Percentiles rank a stretch among this genome's conserved stretches.
phyloP scores from a whole-genome alignment of 2,797 vertebrate genomes.

The Podarcis lilfordi region DNA sequence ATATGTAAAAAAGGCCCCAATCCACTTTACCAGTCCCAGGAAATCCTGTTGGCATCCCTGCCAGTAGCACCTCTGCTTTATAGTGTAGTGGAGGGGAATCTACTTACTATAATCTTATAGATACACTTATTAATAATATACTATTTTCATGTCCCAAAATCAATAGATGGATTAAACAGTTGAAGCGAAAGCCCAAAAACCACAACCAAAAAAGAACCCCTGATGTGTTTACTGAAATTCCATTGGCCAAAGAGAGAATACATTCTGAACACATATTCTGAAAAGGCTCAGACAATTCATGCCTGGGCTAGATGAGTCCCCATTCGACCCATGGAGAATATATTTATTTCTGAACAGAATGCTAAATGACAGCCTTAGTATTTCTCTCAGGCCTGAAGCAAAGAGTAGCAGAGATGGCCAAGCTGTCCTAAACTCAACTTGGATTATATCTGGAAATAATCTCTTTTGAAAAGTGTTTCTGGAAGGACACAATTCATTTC shows the following conservation, averaged over 20 bases:
- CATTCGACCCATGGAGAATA: neutral
- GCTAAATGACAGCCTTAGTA: neutral
- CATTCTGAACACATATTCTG: neutral
- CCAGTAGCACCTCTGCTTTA: neutral
- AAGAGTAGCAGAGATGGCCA: neutral
- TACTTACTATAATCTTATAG: neutral
- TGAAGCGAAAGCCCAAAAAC: neutral
- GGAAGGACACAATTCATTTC: neutral
- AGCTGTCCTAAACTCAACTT: neutral
- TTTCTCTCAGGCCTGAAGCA: neutral
- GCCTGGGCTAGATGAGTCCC: neutral
- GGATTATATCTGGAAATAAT: neutral
- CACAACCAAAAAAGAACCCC: too few species aligned
- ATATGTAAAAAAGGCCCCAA: too few species aligned
- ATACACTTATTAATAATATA: neutral
- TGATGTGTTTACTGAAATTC: neutral
- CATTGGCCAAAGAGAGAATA: neutral
- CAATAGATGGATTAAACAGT: neutral
- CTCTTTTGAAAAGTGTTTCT: neutral
- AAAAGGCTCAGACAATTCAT: neutral
- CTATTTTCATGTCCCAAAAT: neutral
- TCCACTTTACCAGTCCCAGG: too few species aligned
- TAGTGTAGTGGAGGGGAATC: slow-evolving; percentile 47
- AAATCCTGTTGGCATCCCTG: neutral
- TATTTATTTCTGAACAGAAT: neutral